Base-by-base conservation (phyloP, 2,797 vertebrate species). In the Mormyrus hasselquistii region DNA sequence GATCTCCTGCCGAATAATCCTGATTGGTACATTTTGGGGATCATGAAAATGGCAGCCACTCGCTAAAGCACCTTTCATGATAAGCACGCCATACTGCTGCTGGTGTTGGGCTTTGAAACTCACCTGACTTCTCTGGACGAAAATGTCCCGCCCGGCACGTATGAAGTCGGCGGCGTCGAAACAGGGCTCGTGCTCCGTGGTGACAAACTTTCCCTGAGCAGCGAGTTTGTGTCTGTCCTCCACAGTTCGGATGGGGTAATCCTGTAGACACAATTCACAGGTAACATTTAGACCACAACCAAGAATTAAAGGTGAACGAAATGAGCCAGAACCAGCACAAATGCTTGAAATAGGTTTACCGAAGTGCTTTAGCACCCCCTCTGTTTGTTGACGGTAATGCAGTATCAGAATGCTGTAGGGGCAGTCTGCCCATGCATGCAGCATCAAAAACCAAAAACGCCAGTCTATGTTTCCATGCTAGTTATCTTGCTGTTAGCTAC, bases 141-240 rank as follows among this genome's bases (percentile, higher is more conserved):
- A 99, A 87, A 99, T 97, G 93, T 99, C 99, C 93, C 94, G 97
- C 91, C 98, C 99, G 79, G 99, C 99, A 93, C 99, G 95, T 90
- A 99, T 99, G 93, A 99, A 99, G 93, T 99, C 99, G 65, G 99
- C 99, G 91, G 99, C 99, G 88, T 99, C 99, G 88, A 99, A 99
- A 91, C 99, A 99, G 0, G 99, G 99, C 94, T 99, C 99, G 44
- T 97, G 96, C 94, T 99, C 99, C 0, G 99, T 99, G 88, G 99
- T 99, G 90, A 99, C 99, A 92, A 99, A 99, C 94, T 98, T 99
- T 90, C 99, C 99, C 94, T 98, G 95, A 92, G 98, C 96, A 62
- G 98, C 98, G 93, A 99, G 94, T 89, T 96, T 97, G 92, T 99
- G 97, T 93, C 99, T 95, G 95, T 99, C 99, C 95, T 99, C 98